Conservation (phyloP, 2,888 invertebrate genomes). For the Lasioglossum lativentre region DNA sequence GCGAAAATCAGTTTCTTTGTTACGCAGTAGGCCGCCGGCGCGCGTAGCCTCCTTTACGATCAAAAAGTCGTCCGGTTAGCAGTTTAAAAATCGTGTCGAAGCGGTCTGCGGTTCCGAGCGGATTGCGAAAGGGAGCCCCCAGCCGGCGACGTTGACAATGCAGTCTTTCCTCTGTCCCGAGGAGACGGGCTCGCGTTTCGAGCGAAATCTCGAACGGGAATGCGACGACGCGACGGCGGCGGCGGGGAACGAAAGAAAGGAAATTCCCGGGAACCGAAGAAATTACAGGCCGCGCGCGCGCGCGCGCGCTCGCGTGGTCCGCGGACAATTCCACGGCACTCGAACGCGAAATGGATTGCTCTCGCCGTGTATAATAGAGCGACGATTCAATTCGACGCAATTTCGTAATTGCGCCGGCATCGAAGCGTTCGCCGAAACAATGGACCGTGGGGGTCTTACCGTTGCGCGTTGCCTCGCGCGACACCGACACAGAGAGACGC, state of each 20-base stretch:
- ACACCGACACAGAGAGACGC: background rate
- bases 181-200: background rate
- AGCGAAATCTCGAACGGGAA: background rate
- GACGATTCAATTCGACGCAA: background rate
- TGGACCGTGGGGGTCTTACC: background rate
- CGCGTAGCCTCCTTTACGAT: background rate
- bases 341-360: background rate
- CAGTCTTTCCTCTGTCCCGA: background rate
- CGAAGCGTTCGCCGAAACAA: slow-evolving; percentile 12
- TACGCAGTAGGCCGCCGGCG: background rate
- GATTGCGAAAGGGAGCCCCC: background rate
- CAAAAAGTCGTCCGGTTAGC: background rate
- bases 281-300: background rate
- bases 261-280: background rate
- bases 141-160: background rate
- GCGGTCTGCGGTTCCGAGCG: background rate
- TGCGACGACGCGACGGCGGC: background rate
- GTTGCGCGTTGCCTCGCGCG: slow-evolving; percentile 1
- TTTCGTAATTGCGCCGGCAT: slow-evolving; percentile 12
- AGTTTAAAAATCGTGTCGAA: background rate
- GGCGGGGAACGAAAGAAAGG: background rate
- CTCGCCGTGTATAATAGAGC: background rate
- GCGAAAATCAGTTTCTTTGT: background rate
- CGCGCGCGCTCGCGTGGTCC: background rate
- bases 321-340: background rate